Evolutionary conservation across 2,797 vertebrate species (phyloP).

Genomic region (Lithobates sylvaticus): DNA sequence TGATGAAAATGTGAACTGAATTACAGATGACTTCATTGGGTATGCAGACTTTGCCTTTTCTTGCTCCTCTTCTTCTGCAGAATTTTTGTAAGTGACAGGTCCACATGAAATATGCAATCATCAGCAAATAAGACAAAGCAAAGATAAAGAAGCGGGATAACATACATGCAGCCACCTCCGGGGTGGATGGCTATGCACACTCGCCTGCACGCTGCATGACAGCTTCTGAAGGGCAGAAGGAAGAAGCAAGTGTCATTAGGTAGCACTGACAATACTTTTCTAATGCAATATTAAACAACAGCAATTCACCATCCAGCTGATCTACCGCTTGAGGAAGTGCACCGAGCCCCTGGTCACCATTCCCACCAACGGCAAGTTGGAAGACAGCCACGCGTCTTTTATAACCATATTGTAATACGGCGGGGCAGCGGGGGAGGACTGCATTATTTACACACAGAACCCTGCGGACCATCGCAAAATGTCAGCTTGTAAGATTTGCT

Average conservation of each 20-base stretch:
- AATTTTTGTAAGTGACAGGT: neutral
- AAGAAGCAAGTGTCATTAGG: constrained; percentile 60
- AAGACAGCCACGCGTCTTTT: constrained; percentile 41
- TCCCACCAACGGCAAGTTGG: constrained; percentile 25
- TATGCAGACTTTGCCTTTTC: neutral
- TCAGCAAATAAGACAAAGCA: constrained; percentile 39
- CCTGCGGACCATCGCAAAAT: constrained; percentile 57
- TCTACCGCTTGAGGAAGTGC: constrained; percentile 3
- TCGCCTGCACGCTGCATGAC: constrained; percentile 62
- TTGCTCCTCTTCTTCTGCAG: neutral
- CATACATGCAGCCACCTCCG: constrained; percentile 63
- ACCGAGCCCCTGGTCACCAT: constrained; percentile 11
- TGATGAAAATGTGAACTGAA: neutral
- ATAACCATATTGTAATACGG: constrained; percentile 46
- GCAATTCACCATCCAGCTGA: constrained; percentile 18
- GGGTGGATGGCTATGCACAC: constrained; percentile 57
- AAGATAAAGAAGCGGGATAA: constrained; percentile 53
- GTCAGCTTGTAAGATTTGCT: constrained; percentile 58
- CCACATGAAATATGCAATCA: constrained; percentile 27
- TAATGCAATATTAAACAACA: constrained; percentile 37
- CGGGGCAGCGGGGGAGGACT: constrained; percentile 23
- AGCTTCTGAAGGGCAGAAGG: constrained; percentile 60
- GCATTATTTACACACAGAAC: constrained; percentile 59
- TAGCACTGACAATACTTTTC: constrained; percentile 46
- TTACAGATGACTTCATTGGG: neutral